These are phyloP conservation scores for Sterrhoptilus dennistouni DNA, from an alignment of 2,113 vertebrate species.

Conservation along the genomic window DNA sequence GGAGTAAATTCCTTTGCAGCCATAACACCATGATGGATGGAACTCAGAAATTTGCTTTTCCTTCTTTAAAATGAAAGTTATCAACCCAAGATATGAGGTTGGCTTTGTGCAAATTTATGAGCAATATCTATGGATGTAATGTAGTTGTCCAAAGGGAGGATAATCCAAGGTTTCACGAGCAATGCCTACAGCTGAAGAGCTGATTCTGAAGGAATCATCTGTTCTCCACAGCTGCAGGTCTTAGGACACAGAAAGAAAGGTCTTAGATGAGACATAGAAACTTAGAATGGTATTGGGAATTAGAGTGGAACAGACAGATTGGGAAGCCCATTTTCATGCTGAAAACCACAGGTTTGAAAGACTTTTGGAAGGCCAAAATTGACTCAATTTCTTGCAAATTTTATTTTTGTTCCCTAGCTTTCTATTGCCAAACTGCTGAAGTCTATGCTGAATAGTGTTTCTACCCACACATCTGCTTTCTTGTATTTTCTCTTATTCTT, in stretches of 20 bases:
- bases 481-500: neutral
- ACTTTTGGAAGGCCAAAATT: neutral
- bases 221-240: neutral
- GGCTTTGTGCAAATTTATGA: neutral
- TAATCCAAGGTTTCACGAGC: neutral
- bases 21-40: neutral
- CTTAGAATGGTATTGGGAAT: neutral
- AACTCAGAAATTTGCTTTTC: neutral
- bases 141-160: neutral
- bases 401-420: neutral
- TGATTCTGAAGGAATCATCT: neutral
- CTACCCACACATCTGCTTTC: fast-evolving
- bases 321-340: neutral
- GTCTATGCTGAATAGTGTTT: neutral
- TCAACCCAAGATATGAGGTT: neutral
- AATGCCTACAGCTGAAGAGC: neutral
- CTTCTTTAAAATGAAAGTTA: neutral
- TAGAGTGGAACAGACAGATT: neutral
- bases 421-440: neutral
- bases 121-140: neutral
- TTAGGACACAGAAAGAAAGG: neutral
- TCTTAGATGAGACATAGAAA: neutral
- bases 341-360: neutral
- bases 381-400: neutral
- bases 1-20: neutral